Base-by-base conservation (phyloP, 2,888 invertebrate species). In the Hyposoter dolosus region DNA sequence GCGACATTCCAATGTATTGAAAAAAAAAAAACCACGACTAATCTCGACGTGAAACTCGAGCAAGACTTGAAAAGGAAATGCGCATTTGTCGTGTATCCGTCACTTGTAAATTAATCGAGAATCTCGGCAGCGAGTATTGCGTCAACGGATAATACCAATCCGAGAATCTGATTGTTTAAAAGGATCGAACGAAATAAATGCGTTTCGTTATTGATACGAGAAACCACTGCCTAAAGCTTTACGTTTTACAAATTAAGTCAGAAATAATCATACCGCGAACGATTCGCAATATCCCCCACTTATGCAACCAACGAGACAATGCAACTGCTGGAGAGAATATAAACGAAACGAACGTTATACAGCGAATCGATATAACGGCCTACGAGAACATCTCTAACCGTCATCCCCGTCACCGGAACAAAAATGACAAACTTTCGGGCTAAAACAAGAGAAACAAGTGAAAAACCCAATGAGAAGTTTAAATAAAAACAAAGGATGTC, bases 31-130 rank as follows among this genome's bases (percentile, higher is more conserved):
- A 3, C 0, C n/a, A 23, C 60, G 69, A 84, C 43, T 53, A 50
- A 65, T 86, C 86, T 86, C 86, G 86, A 86, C 63, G 81, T 86
- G 83, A 86, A 86, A 83, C 77, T 86, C 86, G 86, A 83, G 86
- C 77, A 28, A 60, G 40, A 45, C n/a, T 60, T 12, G 23, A 63
- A 53, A 40, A 47, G 19, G 45, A 68, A 69, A 45, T 12, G 45
- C 43, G 15, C 28, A 9, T 45, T 47, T 47, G 45, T 69, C 60
- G 60, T 71, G 40, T 50, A 53, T 7, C 50, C 19, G 28, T 77
- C 28, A 60, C 40, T 43, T 80, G 35, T 78, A 28, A 23, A 47
- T 35, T 35, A 28, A 32, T 72, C 65, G 72, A 80, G 9, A 47
- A 80, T 50, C 47, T 47, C n/a, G 45, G 12, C 15, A 17, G 40